Evolutionary conservation across 2,113 vertebrate species (phyloP), one percentile per base, ranked within the genome.

Genomic region (Esox niger): DNA sequence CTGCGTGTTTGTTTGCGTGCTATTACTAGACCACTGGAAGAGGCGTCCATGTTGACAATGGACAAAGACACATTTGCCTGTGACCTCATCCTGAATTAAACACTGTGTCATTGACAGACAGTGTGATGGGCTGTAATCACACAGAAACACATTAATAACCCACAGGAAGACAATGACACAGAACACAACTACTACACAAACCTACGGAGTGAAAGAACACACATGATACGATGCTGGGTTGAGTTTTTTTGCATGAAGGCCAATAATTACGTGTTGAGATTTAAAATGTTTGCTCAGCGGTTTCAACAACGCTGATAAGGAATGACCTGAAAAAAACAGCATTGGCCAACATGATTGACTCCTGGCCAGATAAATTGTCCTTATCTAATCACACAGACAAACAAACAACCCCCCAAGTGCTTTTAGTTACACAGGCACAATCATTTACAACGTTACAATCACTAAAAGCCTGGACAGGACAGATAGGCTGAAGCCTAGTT

Each of bases 61-160:
- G 71, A 91, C 90, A 91, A 87, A 83, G 84, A 81, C 78, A 63
- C 35, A 35, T 25, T 46, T 43, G 38, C 38, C 31, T 64, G 47
- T 52, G n/a, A n/a, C n/a, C n/a, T n/a, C n/a, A n/a, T n/a, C n/a
- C n/a, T n/a, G n/a, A n/a, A n/a, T 4, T 33, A 8, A 33, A 85
- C 83, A 83, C 69, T 67, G 79, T 71, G 64, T 84, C 75, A 32
- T 80, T 82, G 64, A 79, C 76, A 79, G 47, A 83, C 27, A 58
- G 46, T 64, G 54, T 25, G 32, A 4, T 1, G 32, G 32, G 32
- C 32, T 33, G 32, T 8, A 6, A 33, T 33, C 27, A 17, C 38
- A 21, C 20, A 57, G 59, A 62, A n/a, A 74, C 64, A 68, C 35
- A 72, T 10, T 52, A 7, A 64, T 75, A 74, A 75, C 60, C 77